These are phyloP conservation scores for Dreissena polymorpha DNA, from an alignment of 1,140 invertebrate genomes.

Conservation along the genomic window DNA sequence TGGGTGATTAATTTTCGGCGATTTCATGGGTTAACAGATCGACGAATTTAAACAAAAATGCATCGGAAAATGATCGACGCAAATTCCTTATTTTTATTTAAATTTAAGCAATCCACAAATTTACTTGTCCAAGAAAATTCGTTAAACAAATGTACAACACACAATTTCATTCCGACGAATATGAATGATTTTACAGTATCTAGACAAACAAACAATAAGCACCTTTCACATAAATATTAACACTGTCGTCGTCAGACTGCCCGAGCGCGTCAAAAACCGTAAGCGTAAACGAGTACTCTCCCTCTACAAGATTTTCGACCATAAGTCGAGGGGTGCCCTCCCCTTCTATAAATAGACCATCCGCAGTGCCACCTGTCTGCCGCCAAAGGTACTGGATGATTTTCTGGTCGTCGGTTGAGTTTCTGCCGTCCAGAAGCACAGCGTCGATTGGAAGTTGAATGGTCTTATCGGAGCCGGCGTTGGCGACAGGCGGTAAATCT, in stretches of 20 bases:
- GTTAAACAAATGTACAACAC: too few species aligned
- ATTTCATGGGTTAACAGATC: too few species aligned
- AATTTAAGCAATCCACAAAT: too few species aligned
- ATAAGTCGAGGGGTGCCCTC: neutral
- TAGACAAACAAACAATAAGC: neutral
- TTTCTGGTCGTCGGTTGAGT: constrained; percentile 22
- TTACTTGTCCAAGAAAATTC: too few species aligned
- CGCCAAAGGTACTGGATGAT: constrained; percentile 31
- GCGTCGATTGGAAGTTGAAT: constrained; percentile 29
- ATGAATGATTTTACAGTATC: too few species aligned
- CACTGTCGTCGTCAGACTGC: constrained; percentile 21
- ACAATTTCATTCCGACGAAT: too few species aligned
- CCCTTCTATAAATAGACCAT: neutral
- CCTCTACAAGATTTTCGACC: constrained; percentile 1
- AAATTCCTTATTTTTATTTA: too few species aligned
- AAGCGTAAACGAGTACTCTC: constrained; percentile 14
- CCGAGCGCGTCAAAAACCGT: constrained; percentile 18
- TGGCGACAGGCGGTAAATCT: constrained; percentile 12
- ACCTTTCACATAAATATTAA: constrained; percentile 39
- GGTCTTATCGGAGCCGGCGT: constrained; percentile 27
- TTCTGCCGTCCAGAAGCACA: constrained; percentile 20
- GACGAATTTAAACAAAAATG: too few species aligned
- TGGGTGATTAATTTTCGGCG: too few species aligned
- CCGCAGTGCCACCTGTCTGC: neutral
- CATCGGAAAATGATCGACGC: too few species aligned